phyloP scores from a whole-genome alignment of 2,888 invertebrate species.

The Microplitis manilae region DNA sequence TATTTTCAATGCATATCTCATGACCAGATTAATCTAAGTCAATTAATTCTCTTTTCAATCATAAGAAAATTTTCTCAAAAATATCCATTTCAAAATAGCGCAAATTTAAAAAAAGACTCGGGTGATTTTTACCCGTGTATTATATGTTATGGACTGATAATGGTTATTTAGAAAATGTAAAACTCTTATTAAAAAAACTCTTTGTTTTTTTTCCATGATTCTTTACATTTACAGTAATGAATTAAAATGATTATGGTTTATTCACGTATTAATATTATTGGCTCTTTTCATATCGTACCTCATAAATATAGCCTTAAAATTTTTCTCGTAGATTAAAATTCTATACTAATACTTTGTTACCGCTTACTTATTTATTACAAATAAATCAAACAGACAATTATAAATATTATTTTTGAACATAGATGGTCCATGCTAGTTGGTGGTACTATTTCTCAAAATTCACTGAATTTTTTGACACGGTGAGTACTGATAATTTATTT shows the following conservation, averaged over 20 bases:
- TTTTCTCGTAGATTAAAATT: neutral
- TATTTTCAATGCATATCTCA: no score
- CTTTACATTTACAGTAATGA: neutral
- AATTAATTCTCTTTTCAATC: no score
- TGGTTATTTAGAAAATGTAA: no score
- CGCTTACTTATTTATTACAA: neutral
- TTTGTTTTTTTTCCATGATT: neutral
- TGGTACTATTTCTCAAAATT: constrained; percentile 98
- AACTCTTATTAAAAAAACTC: no score
- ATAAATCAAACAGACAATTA: neutral
- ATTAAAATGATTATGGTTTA: neutral
- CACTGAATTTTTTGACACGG: constrained; percentile 96
- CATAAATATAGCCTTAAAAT: neutral
- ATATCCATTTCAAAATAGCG: no score
- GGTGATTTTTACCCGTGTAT: no score
- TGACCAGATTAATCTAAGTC: no score
- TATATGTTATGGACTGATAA: no score
- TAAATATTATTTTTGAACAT: constrained; percentile 52
- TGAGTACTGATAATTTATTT: constrained; percentile 73
- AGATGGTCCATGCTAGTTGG: constrained; percentile 96
- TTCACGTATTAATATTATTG: neutral
- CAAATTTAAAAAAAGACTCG: no score
- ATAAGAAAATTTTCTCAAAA: no score
- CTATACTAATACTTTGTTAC: neutral
- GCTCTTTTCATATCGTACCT: neutral